Base-by-base conservation (phyloP, 2,113 vertebrate genomes). In the Salvelinus fontinalis region DNA sequence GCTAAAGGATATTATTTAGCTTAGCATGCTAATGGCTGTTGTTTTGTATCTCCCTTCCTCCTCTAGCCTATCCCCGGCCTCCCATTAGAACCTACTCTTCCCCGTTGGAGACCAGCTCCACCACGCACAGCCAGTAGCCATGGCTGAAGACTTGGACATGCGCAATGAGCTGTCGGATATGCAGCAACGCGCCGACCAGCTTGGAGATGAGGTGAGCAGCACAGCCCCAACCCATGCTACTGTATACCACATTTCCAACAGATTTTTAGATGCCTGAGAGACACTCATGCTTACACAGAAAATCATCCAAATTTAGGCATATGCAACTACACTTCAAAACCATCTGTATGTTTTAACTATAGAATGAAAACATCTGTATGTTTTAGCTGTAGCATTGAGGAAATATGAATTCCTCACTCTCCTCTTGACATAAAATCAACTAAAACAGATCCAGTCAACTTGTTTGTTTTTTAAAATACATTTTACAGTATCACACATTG, bases 111-210 rank as follows among this genome's bases (percentile, higher is more conserved):
- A 89, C 77, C 83, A 85, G 89, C 64, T 9, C 85, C 88, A 66
- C 87, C 89, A 79, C 89, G 77, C 88, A 88, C 89, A 90, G 81
- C 81, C 85, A 86, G 77, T 91, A 92, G 93, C 92, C 86, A 99
- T 99, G 97, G 97, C 97, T 31, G 97, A 99, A 76, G 97, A 99
- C 0, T 44, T 44, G 39, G 97, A 99, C 83, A 99, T 99, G 97
- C 97, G 97, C 94, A 99, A 99, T 95, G 97, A 99, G 93, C 92
- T 99, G 91, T 97, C 98, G 82, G 97, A 99, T 88, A 99, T 99
- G 97, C 97, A 99, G 94, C 93, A 97, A 80, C 95, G 96, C 69
- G 97, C 97, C 0, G 97, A 99, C 93, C 97, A 99, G 95, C 93
- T 99, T 76, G 97, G 95, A 0, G 97, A 99, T 87, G 97, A 99